Evolutionary conservation across 2,113 vertebrate species (phyloP).

Genomic region (Poeciliopsis retropinna): DNA sequence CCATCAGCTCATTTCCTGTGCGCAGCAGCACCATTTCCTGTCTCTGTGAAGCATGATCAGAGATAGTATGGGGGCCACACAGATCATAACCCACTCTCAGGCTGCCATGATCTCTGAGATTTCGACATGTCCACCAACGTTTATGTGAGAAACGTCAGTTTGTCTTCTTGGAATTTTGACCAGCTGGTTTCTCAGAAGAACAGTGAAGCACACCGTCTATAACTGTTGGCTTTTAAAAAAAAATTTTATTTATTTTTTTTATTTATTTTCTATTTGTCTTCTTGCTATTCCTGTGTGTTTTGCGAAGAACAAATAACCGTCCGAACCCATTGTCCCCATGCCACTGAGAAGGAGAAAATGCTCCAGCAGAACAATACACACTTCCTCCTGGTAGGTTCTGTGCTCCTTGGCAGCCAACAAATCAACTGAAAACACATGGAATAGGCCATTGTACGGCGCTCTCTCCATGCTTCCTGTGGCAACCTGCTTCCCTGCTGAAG

Average conservation of each 20-base stretch:
- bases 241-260: too few relatives aligned
- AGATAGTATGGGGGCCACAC: conserved; percentile 33
- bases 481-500: conserved; percentile 50
- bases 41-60: conserved; percentile 47
- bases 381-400: conserved; percentile 53
- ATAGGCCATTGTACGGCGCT: conserved; percentile 54
- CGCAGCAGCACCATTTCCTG: conserved; percentile 55
- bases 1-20: conserved; percentile 58
- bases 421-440: conserved; percentile 30
- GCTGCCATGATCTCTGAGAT: not conserved
- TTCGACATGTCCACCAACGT: not conserved
- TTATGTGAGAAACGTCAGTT: not conserved
- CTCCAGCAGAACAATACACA: conserved; percentile 61
- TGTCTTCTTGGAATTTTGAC: not conserved
- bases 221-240: not conserved
- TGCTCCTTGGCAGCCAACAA: conserved; percentile 21
- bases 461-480: conserved; percentile 52
- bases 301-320: conserved; percentile 25
- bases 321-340: conserved; percentile 52
- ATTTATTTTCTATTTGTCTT: not conserved
- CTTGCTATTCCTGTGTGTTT: conserved; percentile 5
- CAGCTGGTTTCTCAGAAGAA: not conserved
- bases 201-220: not conserved
- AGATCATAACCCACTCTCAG: not conserved
- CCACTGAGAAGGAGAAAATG: conserved; percentile 41